Base-by-base conservation (phyloP, 92 coral and sea anemone genomes). In the Isaurus tuberculatus region DNA sequence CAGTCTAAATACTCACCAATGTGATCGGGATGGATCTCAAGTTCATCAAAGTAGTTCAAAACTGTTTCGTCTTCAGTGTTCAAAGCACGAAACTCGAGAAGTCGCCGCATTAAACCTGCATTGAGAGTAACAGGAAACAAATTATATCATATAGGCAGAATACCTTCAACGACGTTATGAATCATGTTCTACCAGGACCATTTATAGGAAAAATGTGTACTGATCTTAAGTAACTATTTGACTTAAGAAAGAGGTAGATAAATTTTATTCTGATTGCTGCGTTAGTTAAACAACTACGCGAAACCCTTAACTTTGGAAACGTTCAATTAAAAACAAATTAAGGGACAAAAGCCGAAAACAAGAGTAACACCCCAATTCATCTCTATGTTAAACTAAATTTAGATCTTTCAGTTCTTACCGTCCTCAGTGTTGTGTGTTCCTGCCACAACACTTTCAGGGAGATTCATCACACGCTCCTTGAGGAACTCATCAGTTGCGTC, bases 391-490 rank as follows among this genome's bases (percentile, higher is more conserved):
- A 17, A 53, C 25, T 33, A 9, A 61, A 26, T 6, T 14, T 13
- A 25, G n/a, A 14, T 8, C 20, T 1, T 48, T 0, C 27, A 7
- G 8, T 43, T 1, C 15, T 34, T 68, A 92, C 99, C 99, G 90
- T 96, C 99, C 63, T 96, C 99, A 2, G 99, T 96, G 87, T 96
- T 96, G 80, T 96, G 99, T 29, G 99, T 90, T 2, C 99, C 99
- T 37, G 99, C 99, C 34, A 96, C 99, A 15, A 96, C 96, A 72
- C 98, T 94, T 68, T 96, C 99, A 1, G 99, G 99, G 46, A 94
- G 88, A 81, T 96, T 96, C 99, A 96, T 96, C 36, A 96, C 99
- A 61, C 99, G 87, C 58, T 71, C 86, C 79, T 96, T 96, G 40
- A 96, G 89, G 74, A 94, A 96, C 46, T 96, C 99, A 86, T 96